phyloP scores from a whole-genome alignment of 2,113 vertebrate species.

The Syrmaticus mikado region DNA sequence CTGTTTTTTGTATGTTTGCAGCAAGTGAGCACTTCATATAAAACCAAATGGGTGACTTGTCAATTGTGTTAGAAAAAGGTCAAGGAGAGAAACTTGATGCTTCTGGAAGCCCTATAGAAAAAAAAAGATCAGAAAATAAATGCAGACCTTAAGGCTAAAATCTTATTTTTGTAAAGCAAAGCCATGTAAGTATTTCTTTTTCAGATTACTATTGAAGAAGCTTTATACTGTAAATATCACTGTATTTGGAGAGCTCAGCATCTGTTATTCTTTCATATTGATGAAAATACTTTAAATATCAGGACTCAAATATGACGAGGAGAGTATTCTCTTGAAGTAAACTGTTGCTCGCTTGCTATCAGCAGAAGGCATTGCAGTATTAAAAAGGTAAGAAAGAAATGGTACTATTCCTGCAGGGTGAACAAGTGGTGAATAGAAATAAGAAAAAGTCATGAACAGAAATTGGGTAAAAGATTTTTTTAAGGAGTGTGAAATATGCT shows the following conservation, averaged over 20 bases:
- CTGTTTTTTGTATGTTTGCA: fast-evolving
- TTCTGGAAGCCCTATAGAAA: neutral
- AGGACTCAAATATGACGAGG: neutral
- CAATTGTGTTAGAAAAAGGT: neutral
- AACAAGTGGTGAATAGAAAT: neutral
- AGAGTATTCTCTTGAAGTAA: conserved; percentile 4
- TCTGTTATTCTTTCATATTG: conserved; percentile 53
- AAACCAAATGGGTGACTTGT: neutral
- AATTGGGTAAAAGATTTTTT: neutral
- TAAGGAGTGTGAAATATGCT: neutral
- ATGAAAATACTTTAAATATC: conserved; percentile 65
- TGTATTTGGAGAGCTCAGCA: conserved; percentile 30
- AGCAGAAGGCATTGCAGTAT: neutral
- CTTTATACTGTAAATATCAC: conserved; percentile 42
- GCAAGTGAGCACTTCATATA: neutral
- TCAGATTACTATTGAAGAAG: neutral
- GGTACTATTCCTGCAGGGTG: neutral
- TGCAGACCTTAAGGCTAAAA: neutral
- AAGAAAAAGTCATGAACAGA: neutral
- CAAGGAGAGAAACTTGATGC: neutral
- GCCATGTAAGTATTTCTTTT: neutral
- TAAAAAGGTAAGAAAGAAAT: neutral
- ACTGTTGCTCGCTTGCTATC: neutral
- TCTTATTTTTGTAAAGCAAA: conserved; percentile 14
- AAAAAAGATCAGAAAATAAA: neutral